Evolutionary conservation across 2,888 invertebrate species (phyloP), one percentile per base, ranked within the genome.

Genomic region (Drosophila meridiana): DNA sequence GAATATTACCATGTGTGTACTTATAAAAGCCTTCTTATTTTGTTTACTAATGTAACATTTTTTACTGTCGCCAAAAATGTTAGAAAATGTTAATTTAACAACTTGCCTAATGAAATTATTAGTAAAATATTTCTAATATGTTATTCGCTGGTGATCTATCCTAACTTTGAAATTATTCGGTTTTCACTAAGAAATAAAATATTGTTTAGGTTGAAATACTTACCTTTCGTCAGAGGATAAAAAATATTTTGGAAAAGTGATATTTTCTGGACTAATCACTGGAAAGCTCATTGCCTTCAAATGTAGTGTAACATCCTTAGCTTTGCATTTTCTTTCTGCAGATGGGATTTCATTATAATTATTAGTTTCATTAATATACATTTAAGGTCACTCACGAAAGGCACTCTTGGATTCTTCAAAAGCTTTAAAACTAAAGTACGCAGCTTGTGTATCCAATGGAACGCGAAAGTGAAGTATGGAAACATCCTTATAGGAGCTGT

Each of bases 251-350:
- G 97, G 96, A 89, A 97, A 96, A 55, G 95, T 94, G 52, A 97
- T 96, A 73, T 96, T 96, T 90, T 97, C 97, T 3, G 97, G 97
- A 90, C 95, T 96, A 69, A 98, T 95, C 4, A 97, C 96, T 30
- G 98, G 98, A 87, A 96, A 96, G 55, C 97, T 96, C 20, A 96
- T 97, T 81, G 96, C 95, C 91, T 97, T 97, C 63, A 98, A 92
- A 90, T 96, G 95, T 83, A 96, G 93, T 78, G 95, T 94, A 59
- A 97, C 95, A 85, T 96, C 94, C 87, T 94, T 94, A 5, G 95
- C 94, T 55, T 93, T 92, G 90, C 95, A 96, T 74, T 95, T 94
- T 47, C 95, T 95, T 93, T 94, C 94, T 91, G 83, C 66, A 66
- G 89, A 70, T 14, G 2, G 1, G 14, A 30, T 26, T 36, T 20